Conservation (phyloP, 2,797 vertebrate genomes). For the Miichthys miiuy region DNA sequence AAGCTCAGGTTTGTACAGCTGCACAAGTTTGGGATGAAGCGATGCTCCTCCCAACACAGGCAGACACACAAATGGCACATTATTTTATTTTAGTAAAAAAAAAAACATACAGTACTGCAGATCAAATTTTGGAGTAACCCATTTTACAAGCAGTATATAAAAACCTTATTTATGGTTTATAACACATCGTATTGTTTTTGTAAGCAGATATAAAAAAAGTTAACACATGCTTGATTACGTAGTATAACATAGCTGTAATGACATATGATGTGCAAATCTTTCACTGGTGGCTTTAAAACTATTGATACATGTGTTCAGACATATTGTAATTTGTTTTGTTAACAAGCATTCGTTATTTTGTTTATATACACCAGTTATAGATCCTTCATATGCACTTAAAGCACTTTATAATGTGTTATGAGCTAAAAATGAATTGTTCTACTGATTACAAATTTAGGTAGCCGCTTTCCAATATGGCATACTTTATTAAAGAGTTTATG, state of each 20-base stretch:
- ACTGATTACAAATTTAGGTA: no score
- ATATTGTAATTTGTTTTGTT: not conserved
- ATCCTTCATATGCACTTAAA: not conserved
- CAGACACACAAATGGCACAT: not conserved
- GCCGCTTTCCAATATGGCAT: not conserved
- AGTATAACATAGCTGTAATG: not conserved
- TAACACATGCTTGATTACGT: not conserved
- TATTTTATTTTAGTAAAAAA: not conserved
- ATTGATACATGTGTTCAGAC: not conserved
- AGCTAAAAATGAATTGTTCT: no score
- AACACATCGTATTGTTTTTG: not conserved
- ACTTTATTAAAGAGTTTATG: not conserved
- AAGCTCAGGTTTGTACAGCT: conserved; percentile 91
- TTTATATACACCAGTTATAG: not conserved
- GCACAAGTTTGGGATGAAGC: conserved; percentile 72
- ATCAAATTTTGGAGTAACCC: not conserved
- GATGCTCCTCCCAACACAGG: conserved; percentile 5
- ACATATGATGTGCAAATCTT: not conserved
- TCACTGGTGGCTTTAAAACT: not conserved
- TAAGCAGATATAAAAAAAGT: not conserved
- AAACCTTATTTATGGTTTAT: not conserved
- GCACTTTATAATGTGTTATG: no score
- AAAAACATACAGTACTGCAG: no score
- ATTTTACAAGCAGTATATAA: not conserved
- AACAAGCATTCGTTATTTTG: not conserved